These are phyloP conservation scores for Rhagium mordax DNA, from an alignment of 2,888 invertebrate genomes.

Conservation along the genomic window DNA sequence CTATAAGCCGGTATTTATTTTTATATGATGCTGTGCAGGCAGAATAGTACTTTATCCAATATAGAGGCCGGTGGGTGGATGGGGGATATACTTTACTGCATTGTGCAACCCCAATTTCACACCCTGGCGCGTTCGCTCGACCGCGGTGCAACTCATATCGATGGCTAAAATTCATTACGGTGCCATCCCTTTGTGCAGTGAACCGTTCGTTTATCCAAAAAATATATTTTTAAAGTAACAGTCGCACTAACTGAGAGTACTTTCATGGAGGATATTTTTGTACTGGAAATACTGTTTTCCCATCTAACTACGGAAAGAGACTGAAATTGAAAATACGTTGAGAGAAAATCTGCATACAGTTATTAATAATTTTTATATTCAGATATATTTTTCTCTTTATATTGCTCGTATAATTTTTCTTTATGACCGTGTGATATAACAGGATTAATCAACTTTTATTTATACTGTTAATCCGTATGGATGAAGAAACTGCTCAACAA, in stretches of 20 bases:
- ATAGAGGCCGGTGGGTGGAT: slow-evolving; percentile 48
- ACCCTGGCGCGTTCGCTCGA: slow-evolving; percentile 63
- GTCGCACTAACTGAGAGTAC: neutral
- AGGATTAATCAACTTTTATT: too few species aligned
- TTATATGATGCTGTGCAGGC: slow-evolving; percentile 63
- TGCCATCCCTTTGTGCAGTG: slow-evolving; percentile 57
- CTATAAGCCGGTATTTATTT: slow-evolving; percentile 66
- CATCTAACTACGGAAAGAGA: neutral
- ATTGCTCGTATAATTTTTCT: too few species aligned
- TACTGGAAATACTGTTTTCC: neutral
- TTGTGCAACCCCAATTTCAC: slow-evolving; percentile 68
- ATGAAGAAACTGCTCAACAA: too few species aligned
- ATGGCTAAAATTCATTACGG: slow-evolving; percentile 67
- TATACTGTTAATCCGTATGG: too few species aligned
- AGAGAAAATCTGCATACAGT: too few species aligned
- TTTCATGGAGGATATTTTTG: neutral
- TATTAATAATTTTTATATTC: too few species aligned
- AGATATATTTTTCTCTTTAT: too few species aligned
- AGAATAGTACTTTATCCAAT: slow-evolving; percentile 62
- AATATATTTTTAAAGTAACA: slow-evolving; percentile 36
- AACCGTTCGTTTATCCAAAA: slow-evolving; percentile 48
- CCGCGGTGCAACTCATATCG: slow-evolving; percentile 67
- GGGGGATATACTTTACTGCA: slow-evolving; percentile 63
- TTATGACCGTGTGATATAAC: too few species aligned
- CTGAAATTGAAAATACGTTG: neutral